Evolutionary conservation across 2,797 vertebrate species (phyloP).

Genomic region (Heliangelus exortis): DNA sequence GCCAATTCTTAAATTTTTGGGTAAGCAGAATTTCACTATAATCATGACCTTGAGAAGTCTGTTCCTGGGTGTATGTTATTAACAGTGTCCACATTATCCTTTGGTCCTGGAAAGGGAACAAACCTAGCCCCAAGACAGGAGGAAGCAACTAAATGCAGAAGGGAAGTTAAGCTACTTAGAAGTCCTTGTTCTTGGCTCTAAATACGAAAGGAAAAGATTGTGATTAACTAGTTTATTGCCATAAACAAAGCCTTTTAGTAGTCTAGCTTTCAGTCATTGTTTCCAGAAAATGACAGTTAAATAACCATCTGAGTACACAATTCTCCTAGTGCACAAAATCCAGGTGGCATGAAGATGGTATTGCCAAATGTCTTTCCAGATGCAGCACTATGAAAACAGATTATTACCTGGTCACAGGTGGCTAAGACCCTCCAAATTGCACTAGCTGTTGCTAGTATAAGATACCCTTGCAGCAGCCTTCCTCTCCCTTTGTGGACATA

Average conservation of each 20-base stretch:
- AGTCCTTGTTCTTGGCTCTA: neutral
- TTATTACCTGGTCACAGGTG: neutral
- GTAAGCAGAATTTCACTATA: neutral
- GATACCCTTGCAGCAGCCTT: neutral
- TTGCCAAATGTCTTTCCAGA: neutral
- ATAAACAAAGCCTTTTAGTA: neutral
- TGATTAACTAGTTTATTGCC: neutral
- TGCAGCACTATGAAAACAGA: neutral
- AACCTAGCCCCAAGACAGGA: slow-evolving; percentile 9
- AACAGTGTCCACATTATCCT: slow-evolving; percentile 19
- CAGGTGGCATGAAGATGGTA: neutral
- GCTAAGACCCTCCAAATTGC: neutral
- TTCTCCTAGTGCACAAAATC: neutral
- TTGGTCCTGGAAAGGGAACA: neutral
- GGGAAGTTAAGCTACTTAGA: neutral
- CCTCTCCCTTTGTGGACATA: neutral
- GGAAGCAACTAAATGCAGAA: neutral
- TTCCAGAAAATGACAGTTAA: neutral
- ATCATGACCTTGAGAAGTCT: neutral
- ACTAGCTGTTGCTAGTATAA: neutral
- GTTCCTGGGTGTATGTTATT: neutral
- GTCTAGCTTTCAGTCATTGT: neutral
- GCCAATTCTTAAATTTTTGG: neutral
- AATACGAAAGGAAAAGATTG: neutral
- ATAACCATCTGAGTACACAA: neutral